These are phyloP conservation scores for Cosmia trapezina DNA, from an alignment of 2,888 invertebrate genomes.

Conservation along the genomic window DNA sequence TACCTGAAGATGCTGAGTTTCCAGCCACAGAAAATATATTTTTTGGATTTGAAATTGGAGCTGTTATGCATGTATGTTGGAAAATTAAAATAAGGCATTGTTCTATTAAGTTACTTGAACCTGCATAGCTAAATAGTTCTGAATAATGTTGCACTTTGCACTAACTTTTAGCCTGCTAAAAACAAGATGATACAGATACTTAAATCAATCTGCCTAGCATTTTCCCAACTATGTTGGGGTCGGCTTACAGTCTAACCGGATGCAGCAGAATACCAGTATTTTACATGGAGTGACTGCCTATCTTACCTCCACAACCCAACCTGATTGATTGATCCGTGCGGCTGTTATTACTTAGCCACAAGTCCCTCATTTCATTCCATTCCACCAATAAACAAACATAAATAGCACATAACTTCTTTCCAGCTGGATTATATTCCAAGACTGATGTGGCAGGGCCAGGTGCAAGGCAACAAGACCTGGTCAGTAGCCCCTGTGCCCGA, in stretches of 20 bases:
- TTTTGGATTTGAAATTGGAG: constrained; percentile 97
- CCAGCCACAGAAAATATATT: constrained; percentile 97
- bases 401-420: constrained; percentile 63
- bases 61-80: constrained; percentile 95
- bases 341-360: too few relatives aligned
- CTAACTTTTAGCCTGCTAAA: background rate
- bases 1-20: constrained; percentile 97
- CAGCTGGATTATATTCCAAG: constrained; percentile 97
- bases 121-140: background rate
- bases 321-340: too few relatives aligned
- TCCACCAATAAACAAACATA: background rate
- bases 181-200: background rate
- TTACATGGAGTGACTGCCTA: too few relatives aligned
- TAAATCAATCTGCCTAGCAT: too few relatives aligned
- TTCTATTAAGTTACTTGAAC: background rate
- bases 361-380: background rate
- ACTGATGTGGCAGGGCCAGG: constrained; percentile 98
- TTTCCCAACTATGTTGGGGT: too few relatives aligned
- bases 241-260: too few relatives aligned
- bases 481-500: constrained; percentile 95
- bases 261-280: too few relatives aligned
- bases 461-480: constrained; percentile 96
- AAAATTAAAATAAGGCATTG: background rate
- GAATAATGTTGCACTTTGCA: background rate
- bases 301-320: too few relatives aligned